These are phyloP conservation scores for Fringilla coelebs DNA, from an alignment of 2,797 vertebrate genomes.

Conservation along the genomic window DNA sequence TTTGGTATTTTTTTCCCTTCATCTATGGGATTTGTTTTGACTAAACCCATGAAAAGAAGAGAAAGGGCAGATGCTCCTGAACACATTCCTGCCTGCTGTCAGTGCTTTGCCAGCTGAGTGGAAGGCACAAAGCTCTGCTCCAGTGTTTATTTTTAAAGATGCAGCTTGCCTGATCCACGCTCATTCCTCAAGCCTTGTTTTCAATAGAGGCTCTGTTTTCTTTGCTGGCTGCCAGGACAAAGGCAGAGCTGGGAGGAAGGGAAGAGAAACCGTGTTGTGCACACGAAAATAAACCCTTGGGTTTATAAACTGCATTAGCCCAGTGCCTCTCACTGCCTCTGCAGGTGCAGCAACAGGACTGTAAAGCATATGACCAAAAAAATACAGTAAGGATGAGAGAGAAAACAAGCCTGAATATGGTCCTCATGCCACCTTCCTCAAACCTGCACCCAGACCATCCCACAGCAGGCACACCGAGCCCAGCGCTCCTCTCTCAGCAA, in stretches of 20 bases:
- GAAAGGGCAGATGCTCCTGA: constrained; percentile 38
- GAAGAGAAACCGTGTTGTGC: neutral
- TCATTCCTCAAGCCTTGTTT: neutral
- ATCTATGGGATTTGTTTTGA: constrained; percentile 11
- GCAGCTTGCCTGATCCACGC: neutral
- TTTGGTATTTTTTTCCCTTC: neutral
- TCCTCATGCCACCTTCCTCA: neutral
- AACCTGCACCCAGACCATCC: neutral
- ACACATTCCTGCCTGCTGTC: neutral
- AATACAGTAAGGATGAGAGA: neutral
- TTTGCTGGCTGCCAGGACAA: neutral
- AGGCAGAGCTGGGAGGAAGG: neutral
- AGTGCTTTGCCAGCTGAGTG: neutral
- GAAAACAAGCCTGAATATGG: neutral
- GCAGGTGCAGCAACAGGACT: neutral
- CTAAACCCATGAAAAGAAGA: neutral
- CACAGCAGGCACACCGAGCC: neutral
- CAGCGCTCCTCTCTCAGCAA: neutral
- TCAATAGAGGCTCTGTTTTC: neutral
- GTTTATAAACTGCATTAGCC: neutral
- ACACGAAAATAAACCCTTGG: neutral
- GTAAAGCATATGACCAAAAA: neutral
- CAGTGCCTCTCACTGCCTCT: neutral
- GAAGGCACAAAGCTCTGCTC: constrained; percentile 17
- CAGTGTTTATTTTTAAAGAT: constrained; percentile 25